Percentiles rank a stretch among this genome's conserved stretches.
Evolutionary conservation across 2,113 vertebrate genomes (phyloP).

Genomic region (Bubo bubo): DNA sequence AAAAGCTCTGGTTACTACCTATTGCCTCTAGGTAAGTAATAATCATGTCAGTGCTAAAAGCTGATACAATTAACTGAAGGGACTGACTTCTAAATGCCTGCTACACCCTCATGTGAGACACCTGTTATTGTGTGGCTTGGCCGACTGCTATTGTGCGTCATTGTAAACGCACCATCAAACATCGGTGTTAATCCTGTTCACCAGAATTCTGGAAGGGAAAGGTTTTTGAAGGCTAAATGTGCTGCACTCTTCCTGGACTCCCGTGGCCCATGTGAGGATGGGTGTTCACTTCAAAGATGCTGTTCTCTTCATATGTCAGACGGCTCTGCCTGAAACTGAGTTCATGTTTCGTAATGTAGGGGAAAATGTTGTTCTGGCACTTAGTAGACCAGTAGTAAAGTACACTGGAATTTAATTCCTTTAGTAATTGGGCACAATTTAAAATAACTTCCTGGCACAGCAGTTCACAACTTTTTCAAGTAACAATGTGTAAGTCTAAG

Average conservation of each 20-base stretch:
- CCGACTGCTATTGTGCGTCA: accelerated
- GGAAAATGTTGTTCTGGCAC: not conserved
- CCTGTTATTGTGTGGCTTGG: not conserved
- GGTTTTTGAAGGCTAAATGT: too few relatives aligned
- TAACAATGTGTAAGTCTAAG: not conserved
- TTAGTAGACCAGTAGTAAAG: not conserved
- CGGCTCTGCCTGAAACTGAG: not conserved
- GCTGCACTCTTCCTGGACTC: not conserved
- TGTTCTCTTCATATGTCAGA: not conserved
- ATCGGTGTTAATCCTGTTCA: too few relatives aligned
- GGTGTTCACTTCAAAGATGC: not conserved
- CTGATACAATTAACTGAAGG: not conserved
- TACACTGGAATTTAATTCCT: not conserved
- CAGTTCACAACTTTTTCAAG: not conserved
- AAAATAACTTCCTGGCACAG: not conserved
- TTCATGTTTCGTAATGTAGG: not conserved
- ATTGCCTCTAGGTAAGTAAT: conserved; percentile 86
- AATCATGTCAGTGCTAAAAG: not conserved
- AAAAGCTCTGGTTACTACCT: conserved; percentile 91
- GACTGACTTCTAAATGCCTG: not conserved
- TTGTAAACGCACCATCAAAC: not conserved
- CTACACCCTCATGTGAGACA: accelerated
- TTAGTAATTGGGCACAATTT: not conserved
- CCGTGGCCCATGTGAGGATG: too few relatives aligned
- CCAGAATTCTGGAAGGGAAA: not conserved